Conservation (phyloP, 2,797 vertebrate genomes). For the Sphenopsis melanotis region DNA sequence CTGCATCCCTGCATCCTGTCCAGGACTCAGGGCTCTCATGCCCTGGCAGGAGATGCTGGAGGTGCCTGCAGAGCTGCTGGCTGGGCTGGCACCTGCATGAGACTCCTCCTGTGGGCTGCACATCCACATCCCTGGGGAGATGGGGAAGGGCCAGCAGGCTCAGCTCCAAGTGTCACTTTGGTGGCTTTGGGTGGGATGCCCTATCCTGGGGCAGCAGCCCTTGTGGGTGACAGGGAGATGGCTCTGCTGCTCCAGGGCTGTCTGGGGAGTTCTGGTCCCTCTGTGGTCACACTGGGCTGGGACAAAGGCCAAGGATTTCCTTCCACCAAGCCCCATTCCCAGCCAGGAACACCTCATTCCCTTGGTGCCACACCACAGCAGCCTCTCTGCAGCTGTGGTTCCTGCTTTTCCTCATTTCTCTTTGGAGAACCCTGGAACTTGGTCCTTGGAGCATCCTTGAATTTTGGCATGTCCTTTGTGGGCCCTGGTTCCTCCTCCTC, state of each 20-base stretch:
- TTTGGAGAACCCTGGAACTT: background rate
- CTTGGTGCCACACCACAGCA: background rate
- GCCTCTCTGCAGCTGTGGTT: background rate
- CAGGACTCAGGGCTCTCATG: background rate
- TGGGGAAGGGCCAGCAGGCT: background rate
- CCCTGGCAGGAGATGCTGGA: background rate
- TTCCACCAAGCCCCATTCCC: background rate
- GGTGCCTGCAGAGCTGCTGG: background rate
- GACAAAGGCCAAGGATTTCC: background rate
- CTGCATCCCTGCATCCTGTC: background rate
- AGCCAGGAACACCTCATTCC: background rate
- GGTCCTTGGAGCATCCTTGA: background rate
- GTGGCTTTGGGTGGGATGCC: background rate
- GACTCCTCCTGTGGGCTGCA: background rate
- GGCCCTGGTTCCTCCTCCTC: background rate
- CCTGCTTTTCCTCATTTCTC: background rate
- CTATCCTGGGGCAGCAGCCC: background rate
- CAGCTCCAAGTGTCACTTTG: fast-evolving
- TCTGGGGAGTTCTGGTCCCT: background rate
- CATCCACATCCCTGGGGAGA: background rate
- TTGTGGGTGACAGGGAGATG: background rate
- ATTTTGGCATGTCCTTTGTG: background rate
- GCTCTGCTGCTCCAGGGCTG: background rate
- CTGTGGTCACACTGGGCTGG: background rate
- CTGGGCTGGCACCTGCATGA: background rate